A percentile compares a stretch with the other conserved stretches of the same genome.
These are phyloP conservation scores for Octonoba sinensis DNA, from an alignment of 2,888 invertebrate genomes.

Conservation along the genomic window DNA sequence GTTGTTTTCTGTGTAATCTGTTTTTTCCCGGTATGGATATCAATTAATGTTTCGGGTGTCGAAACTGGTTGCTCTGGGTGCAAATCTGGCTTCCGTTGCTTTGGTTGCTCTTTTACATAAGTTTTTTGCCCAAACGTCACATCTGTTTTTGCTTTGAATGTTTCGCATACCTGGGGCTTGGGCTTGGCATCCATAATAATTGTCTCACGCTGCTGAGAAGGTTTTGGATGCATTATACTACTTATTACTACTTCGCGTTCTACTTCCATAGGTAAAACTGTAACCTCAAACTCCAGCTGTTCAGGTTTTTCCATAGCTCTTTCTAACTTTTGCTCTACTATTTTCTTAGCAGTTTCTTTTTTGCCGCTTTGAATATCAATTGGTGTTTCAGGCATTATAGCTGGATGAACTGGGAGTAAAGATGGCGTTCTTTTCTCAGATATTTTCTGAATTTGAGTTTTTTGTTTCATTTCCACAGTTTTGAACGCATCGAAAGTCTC, in stretches of 20 bases:
- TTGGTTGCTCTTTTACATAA: not conserved
- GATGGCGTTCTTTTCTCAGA: not conserved
- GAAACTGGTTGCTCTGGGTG: conserved; percentile 68
- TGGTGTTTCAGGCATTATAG: conserved; percentile 70
- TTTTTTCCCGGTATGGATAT: conserved; percentile 36
- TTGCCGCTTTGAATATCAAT: conserved; percentile 67
- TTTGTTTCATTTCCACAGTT: not conserved
- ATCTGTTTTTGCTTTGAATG: conserved; percentile 5
- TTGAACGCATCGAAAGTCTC: conserved; percentile 2
- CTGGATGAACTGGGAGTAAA: conserved; percentile 68
- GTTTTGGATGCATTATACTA: conserved; percentile 41
- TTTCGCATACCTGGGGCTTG: conserved; percentile 41
- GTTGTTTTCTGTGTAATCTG: conserved; percentile 37
- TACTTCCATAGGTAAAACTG: conserved; percentile 36
- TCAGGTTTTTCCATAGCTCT: conserved; percentile 32
- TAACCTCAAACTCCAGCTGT: conserved; percentile 52
- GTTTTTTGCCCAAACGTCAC: not conserved
- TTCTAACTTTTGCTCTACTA: conserved; percentile 58
- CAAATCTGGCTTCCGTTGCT: not conserved
- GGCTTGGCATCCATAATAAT: not conserved
- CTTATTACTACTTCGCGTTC: conserved; percentile 43
- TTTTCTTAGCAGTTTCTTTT: conserved; percentile 38
- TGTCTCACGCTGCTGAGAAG: conserved; percentile 23
- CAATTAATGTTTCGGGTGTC: conserved; percentile 71
- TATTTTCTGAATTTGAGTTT: not conserved